Conservation (phyloP, 2,797 vertebrate genomes). For the Oreortyx pictus region DNA sequence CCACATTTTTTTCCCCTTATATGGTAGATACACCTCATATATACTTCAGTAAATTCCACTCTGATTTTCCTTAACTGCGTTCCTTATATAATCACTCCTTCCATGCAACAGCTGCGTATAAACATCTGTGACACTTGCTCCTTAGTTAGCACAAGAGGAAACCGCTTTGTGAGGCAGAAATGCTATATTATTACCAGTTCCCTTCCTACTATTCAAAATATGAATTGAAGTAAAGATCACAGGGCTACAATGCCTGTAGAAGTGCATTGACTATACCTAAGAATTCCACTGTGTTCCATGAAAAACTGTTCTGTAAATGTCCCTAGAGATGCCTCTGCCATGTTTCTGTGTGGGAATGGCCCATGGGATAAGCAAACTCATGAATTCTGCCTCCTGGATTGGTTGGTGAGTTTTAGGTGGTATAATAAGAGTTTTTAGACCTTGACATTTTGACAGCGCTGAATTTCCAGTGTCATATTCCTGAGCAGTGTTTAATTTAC, state of each 20-base stretch:
- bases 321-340: fast-evolving
- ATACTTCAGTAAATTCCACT: background rate
- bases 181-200: background rate
- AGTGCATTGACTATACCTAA: background rate
- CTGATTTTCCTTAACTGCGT: background rate
- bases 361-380: background rate
- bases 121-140: background rate
- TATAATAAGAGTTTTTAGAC: background rate
- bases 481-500: background rate
- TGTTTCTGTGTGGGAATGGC: background rate
- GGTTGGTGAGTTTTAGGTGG: background rate
- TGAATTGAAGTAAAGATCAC: background rate
- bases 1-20: background rate
- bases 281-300: background rate
- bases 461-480: background rate
- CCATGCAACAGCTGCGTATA: background rate
- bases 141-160: background rate
- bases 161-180: background rate
- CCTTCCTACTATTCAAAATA: background rate
- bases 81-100: background rate
- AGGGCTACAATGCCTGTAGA: background rate
- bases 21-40: background rate
- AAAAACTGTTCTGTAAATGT: background rate
- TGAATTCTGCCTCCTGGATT: fast-evolving
- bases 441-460: fast-evolving